phyloP scores from a whole-genome alignment of 2,797 vertebrate species.

The Liasis olivaceus region DNA sequence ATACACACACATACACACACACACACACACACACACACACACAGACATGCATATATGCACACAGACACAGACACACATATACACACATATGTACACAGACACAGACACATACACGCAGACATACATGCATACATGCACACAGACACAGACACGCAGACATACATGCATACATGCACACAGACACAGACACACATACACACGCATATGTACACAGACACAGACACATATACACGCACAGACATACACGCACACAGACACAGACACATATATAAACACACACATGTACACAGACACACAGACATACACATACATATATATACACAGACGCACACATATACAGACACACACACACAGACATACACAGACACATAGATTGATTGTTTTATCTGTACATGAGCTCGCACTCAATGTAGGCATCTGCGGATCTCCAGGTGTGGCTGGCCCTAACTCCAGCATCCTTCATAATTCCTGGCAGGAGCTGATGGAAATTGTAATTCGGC shows the following conservation, averaged over 20 bases:
- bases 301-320: too few species aligned
- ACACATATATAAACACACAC: too few species aligned
- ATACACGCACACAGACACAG: background rate
- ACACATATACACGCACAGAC: too few species aligned
- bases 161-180: too few species aligned
- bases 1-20: too few species aligned
- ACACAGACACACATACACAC: too few species aligned
- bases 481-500: background rate
- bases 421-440: background rate
- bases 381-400: background rate
- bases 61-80: background rate
- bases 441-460: background rate
- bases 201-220: too few species aligned
- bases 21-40: background rate
- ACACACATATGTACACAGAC: too few species aligned
- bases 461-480: background rate
- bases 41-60: too few species aligned
- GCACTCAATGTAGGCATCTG: background rate
- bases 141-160: background rate
- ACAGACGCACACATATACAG: background rate
- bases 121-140: background rate
- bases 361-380: background rate
- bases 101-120: background rate
- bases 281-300: too few species aligned
- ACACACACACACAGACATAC: background rate